Base-by-base conservation (phyloP, 2,888 invertebrate genomes). In the Therioaphis trifolii region DNA sequence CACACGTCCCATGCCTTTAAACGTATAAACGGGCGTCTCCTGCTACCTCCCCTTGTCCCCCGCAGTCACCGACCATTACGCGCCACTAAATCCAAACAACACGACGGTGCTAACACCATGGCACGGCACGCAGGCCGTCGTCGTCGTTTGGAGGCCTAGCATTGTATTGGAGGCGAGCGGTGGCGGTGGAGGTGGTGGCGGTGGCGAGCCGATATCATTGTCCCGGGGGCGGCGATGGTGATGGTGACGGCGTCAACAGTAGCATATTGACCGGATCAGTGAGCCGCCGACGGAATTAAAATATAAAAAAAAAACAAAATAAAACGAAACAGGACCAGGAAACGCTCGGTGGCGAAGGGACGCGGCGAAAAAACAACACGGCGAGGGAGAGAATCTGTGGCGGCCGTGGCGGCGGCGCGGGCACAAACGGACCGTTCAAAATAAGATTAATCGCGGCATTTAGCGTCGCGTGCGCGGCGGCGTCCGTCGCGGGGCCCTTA, bases 361-460 rank as follows among this genome's bases (percentile, higher is more conserved):
- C 21, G 29, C 21, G 77, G 77, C n/a, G n/a, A 77, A 66, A 77
- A 66, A 63, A 66, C 63, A 66, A 66, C 63, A 61, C 24, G 40
- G 40, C 1, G 55, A 18, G 58, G 21, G 21, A n/a, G 55, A n/a
- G n/a, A n/a, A n/a, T n/a, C n/a, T n/a, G n/a, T n/a, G 55, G 55
- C 18, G 5, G 55, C 21, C 55, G 55, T 24, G 43, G 43, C 58
- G 58, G 75, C 58, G 72, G 72, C 21, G 68, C 61, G 75, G n/a
- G n/a, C n/a, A n/a, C 72, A 61, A 77, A 63, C 63, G 46, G 55
- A 69, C 78, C 55, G 78, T 79, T 78, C 69, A 7, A 69, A 71
- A 80, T 72, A 72, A 80, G 80, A 80, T 80, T 80, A 80, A 80
- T 80, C 80, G 80, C 69, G 80, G 71, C 80, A 35, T 80, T 80